Conservation (phyloP, 2,797 vertebrate genomes). For the Rhinogobio ventralis region DNA sequence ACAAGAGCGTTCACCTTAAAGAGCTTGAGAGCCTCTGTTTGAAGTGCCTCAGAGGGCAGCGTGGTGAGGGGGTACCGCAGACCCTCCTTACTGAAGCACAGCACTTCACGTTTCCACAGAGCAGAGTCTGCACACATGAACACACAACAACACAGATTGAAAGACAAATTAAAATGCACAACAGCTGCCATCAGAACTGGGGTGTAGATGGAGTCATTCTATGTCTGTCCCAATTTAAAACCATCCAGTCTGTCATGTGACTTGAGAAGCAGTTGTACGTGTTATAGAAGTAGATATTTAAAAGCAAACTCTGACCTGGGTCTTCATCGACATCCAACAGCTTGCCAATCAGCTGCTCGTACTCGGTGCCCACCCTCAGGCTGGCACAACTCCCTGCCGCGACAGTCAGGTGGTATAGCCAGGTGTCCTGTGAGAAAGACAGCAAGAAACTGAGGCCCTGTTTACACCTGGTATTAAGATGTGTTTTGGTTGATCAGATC, state of each 20-base stretch:
- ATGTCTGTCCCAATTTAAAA: slow-evolving; percentile 60
- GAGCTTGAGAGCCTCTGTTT: slow-evolving; percentile 95
- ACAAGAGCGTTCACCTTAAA: slow-evolving; percentile 81
- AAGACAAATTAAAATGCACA: slow-evolving; percentile 68
- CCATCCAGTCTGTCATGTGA: neutral
- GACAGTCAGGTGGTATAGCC: slow-evolving; percentile 93
- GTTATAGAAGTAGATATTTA: slow-evolving; percentile 5
- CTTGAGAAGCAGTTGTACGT: slow-evolving; percentile 4
- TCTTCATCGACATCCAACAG: slow-evolving; percentile 89
- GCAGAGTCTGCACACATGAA: slow-evolving; percentile 79
- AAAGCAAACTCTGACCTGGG: slow-evolving; percentile 79
- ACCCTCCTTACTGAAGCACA: slow-evolving; percentile 92
- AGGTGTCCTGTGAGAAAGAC: slow-evolving; percentile 83
- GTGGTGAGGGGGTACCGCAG: slow-evolving; percentile 83
- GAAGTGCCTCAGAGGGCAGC: slow-evolving; percentile 85
- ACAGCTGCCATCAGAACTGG: slow-evolving; percentile 66
- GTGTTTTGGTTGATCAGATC: neutral
- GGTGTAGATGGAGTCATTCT: slow-evolving; percentile 57
- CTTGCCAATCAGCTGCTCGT: slow-evolving; percentile 90
- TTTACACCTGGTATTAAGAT: neutral
- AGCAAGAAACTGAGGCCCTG: neutral
- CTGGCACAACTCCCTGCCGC: slow-evolving; percentile 86
- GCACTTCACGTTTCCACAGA: slow-evolving; percentile 86
- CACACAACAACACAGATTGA: slow-evolving; percentile 50
- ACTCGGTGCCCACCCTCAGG: slow-evolving; percentile 88